These are phyloP conservation scores for Penaeus vannamei DNA, from an alignment of 1,140 invertebrate species.

Conservation along the genomic window DNA sequence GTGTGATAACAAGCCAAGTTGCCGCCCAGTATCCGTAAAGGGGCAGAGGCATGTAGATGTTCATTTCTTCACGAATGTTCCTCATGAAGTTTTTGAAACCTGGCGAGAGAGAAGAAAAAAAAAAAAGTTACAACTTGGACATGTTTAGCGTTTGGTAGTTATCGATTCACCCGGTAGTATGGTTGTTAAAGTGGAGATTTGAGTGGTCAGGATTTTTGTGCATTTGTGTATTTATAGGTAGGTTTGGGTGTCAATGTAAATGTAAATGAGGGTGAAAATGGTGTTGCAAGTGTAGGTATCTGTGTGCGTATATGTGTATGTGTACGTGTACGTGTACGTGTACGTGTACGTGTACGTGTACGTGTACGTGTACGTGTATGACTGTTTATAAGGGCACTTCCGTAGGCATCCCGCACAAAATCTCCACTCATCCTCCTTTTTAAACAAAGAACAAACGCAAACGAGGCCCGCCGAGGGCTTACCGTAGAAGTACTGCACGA, in stretches of 20 bases:
- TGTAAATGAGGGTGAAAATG: too few species aligned
- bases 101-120: conserved; percentile 20
- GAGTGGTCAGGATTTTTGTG: too few species aligned
- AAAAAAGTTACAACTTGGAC: background rate
- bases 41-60: conserved; percentile 70
- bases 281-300: too few species aligned
- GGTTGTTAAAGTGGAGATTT: too few species aligned
- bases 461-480: background rate
- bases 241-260: too few species aligned
- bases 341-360: too few species aligned
- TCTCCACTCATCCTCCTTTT: background rate
- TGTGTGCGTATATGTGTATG: too few species aligned
- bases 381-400: background rate
- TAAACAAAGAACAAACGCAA: background rate
- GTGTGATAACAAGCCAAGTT: conserved; percentile 73
- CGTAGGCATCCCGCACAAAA: background rate
- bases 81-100: conserved; percentile 73
- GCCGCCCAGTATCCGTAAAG: conserved; percentile 72
- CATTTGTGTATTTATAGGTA: too few species aligned
- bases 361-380: too few species aligned
- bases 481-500: conserved; percentile 63
- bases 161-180: too few species aligned
- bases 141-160: too few species aligned
- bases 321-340: too few species aligned
- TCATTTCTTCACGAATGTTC: conserved; percentile 73